Evolutionary conservation across 2,113 vertebrate species (phyloP).

Genomic region (Scalopus aquaticus): DNA sequence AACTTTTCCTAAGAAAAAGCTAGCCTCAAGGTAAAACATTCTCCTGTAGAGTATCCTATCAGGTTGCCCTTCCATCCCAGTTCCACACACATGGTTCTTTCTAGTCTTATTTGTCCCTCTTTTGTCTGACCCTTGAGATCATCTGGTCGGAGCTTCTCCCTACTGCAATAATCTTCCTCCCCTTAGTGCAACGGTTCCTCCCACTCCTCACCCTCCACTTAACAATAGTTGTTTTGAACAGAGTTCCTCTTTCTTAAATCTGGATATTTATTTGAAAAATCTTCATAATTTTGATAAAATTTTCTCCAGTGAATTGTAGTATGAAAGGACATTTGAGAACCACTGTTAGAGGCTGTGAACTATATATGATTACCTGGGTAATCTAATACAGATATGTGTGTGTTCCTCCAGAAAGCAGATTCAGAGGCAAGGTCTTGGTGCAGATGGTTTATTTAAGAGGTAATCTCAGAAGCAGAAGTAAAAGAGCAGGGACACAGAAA

Average conservation of each 20-base stretch:
- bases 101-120: not conserved
- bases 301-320: not conserved
- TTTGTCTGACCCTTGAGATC: not conserved
- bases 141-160: not conserved
- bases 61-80: not conserved
- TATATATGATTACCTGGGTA: not conserved
- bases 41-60: not conserved
- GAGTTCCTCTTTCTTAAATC: not conserved
- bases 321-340: conserved; percentile 31
- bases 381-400: not conserved
- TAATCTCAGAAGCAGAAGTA: not conserved
- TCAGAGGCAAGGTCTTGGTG: not conserved
- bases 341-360: not conserved
- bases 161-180: not conserved
- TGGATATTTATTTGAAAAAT: not conserved
- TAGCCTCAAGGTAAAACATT: not conserved
- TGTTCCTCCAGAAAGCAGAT: conserved; percentile 1
- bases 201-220: too few species aligned
- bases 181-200: not conserved
- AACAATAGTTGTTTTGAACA: not conserved
- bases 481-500: not conserved
- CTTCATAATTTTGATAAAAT: not conserved
- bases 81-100: not conserved
- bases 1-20: not conserved
- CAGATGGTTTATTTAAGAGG: not conserved